phyloP scores from a whole-genome alignment of 2,113 vertebrate species.

The Nyctibius bracteatus region DNA sequence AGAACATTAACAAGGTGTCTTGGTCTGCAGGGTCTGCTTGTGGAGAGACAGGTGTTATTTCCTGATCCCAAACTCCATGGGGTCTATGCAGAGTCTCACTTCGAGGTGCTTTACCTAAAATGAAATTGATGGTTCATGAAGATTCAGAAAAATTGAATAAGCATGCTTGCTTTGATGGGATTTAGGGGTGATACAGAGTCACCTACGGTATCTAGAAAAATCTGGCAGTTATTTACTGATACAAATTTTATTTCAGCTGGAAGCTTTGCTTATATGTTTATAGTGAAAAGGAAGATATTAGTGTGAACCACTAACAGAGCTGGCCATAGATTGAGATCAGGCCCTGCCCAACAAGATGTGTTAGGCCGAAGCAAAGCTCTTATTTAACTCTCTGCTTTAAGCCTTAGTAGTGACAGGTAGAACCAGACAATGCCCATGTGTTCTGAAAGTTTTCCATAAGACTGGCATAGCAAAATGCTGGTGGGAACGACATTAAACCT shows the following conservation, averaged over 20 bases:
- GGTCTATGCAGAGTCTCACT: background rate
- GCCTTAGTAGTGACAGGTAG: constrained; percentile 57
- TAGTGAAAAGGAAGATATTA: background rate
- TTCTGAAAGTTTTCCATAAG: constrained; percentile 65
- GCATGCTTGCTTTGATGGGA: background rate
- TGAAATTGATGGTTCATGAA: background rate
- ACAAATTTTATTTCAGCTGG: background rate
- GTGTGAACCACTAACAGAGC: background rate
- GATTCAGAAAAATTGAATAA: background rate
- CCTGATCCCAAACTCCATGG: background rate
- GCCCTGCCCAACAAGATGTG: background rate
- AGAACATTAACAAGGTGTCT: background rate
- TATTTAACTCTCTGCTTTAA: constrained; percentile 58
- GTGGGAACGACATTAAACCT: constrained; percentile 71
- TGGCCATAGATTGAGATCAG: background rate
- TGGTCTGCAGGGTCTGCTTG: background rate
- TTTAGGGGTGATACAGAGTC: background rate
- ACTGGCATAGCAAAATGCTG: constrained; percentile 64
- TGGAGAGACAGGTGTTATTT: background rate
- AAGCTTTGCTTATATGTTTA: background rate
- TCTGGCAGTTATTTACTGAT: background rate
- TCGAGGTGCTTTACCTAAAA: background rate
- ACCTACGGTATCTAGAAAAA: background rate
- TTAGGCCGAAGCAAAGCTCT: background rate
- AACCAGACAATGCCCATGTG: constrained; percentile 28